phyloP scores from a whole-genome alignment of 2,113 vertebrate species.

The Zosterops japonicus region DNA sequence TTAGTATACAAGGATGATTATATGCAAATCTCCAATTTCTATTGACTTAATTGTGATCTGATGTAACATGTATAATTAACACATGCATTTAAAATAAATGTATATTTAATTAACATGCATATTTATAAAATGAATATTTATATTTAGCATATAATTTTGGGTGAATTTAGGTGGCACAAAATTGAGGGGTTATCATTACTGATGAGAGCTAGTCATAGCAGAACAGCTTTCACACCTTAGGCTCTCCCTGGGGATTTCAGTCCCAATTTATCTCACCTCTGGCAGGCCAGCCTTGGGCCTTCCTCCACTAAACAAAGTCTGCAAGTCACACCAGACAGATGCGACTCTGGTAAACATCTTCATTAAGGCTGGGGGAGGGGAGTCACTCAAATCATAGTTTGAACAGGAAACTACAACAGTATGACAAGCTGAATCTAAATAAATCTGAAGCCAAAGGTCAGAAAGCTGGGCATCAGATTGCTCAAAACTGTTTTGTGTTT shows the following conservation, averaged over 20 bases:
- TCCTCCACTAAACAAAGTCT: conserved; percentile 28
- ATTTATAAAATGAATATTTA: conserved; percentile 86
- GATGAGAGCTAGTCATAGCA: conserved; percentile 65
- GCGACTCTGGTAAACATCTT: neutral
- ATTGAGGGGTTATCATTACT: conserved; percentile 60
- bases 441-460: neutral
- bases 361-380: neutral
- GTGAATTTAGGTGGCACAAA: conserved; percentile 72
- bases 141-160: conserved; percentile 76
- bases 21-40: conserved; percentile 85
- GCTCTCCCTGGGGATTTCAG: conserved; percentile 49
- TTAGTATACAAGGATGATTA: conserved; percentile 83
- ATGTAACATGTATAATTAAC: conserved; percentile 85
- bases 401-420: neutral
- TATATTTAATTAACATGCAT: conserved; percentile 87
- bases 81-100: conserved; percentile 86
- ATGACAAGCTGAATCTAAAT: neutral
- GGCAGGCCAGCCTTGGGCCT: conserved; percentile 46
- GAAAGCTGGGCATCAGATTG: neutral
- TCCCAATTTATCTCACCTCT: conserved; percentile 56
- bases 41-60: conserved; percentile 86
- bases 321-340: conserved; percentile 10
- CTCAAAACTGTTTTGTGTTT: neutral
- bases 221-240: conserved; percentile 56
- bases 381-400: neutral